Evolutionary conservation across 2,888 invertebrate species (phyloP), one percentile per base, ranked within the genome.

Genomic region (Meghimatium bilineatum): DNA sequence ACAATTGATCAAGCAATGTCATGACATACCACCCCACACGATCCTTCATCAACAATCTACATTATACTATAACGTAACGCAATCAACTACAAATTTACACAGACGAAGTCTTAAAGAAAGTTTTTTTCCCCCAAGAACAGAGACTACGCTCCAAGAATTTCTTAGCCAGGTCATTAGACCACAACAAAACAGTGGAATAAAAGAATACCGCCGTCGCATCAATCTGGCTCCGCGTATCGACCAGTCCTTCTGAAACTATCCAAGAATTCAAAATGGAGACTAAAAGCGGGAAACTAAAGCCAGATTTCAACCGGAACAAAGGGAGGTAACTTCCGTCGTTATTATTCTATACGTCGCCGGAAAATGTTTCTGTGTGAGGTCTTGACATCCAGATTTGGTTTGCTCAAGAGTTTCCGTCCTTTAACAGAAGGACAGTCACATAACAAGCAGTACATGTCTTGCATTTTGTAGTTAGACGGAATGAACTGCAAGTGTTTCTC

Each of bases 301-400:
- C 5, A 8, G 63, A 14, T 10, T 63, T 63, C 63, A 63, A 63
- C n/a, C 63, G 23, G 63, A 63, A 63, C 63, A n/a, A n/a, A 29
- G 63, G 63, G n/a, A 26, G n/a, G n/a, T 63, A 63, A 63, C 63
- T 63, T n/a, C n/a, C n/a, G n/a, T 63, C 63, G n/a, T 63, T 63
- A 63, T n/a, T 29, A 63, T 63, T 63, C 63, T n/a, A 3, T 8
- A 8, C 26, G 63, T n/a, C 14, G 63, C 14, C n/a, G 8, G 8
- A 2, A 56, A 56, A 56, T 17, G 20, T 56, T 44, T 44, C 20
- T 56, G 56, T 56, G 2, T 20, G 10, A 56, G 56, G 56, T 6
- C 56, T 56, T 17, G 20, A 3, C 20, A 2, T 56, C 14, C 8
- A 56, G 56, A 56, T 56, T 56, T 56, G 56, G 56, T 56, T 56